Percentiles rank a stretch among this genome's conserved stretches.
Conservation (phyloP, 64 coral and sea anemone genomes). For the Actinia tenebrosa region DNA sequence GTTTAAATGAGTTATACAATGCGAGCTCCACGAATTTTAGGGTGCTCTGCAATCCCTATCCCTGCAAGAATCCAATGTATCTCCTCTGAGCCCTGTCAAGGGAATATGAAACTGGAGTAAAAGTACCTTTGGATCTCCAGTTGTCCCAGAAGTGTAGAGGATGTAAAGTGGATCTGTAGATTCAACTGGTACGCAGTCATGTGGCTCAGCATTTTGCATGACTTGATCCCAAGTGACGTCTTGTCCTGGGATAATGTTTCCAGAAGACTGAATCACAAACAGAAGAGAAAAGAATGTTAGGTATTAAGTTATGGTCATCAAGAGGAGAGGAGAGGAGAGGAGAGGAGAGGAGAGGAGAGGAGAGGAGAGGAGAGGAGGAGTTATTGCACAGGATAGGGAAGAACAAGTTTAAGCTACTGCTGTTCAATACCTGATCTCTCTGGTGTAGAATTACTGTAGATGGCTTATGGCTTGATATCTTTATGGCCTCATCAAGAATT, state of each 20-base stretch:
- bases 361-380: neutral
- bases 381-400: neutral
- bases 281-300: neutral
- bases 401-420: neutral
- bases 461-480: slow-evolving; percentile 71
- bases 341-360: too few species aligned
- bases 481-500: slow-evolving; percentile 82
- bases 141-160: slow-evolving; percentile 96
- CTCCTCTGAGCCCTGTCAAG: too few species aligned
- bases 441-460: slow-evolving; percentile 80
- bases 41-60: too few species aligned
- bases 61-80: too few species aligned
- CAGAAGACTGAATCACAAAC: slow-evolving; percentile 44
- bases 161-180: slow-evolving; percentile 96
- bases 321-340: neutral
- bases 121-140: slow-evolving; percentile 73
- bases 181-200: slow-evolving; percentile 86
- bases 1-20: too few species aligned
- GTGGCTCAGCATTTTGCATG: slow-evolving; percentile 78
- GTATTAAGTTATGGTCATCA: neutral
- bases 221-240: slow-evolving; percentile 88
- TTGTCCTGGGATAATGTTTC: slow-evolving; percentile 59
- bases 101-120: too few species aligned
- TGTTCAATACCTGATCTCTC: slow-evolving; percentile 70
- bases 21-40: too few species aligned